Conservation (phyloP, 2,797 vertebrate genomes). For the Rhinoraja longicauda region DNA sequence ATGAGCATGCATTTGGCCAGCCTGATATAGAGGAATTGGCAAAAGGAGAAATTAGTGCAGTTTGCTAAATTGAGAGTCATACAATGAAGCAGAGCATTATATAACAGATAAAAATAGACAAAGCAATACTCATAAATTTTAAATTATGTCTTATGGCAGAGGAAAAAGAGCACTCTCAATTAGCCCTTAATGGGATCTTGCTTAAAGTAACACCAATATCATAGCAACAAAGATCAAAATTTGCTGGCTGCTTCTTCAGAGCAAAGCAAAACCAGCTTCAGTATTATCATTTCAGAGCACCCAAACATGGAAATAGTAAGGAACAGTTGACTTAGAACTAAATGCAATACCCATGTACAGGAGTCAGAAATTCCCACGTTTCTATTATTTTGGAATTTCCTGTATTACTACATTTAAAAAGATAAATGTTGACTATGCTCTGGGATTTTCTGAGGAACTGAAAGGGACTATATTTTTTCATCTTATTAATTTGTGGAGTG, state of each 20-base stretch:
- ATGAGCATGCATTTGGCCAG: too few relatives aligned
- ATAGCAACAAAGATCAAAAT: neutral
- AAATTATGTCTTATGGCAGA: neutral
- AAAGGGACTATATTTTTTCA: neutral
- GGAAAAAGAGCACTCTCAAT: neutral
- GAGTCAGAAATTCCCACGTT: neutral
- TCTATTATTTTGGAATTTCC: neutral
- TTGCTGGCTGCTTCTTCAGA: neutral
- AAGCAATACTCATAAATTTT: neutral
- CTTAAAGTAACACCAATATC: neutral
- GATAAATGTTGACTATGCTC: neutral
- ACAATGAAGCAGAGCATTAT: neutral
- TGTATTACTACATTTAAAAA: neutral
- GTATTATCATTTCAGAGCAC: neutral
- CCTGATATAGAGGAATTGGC: too few relatives aligned
- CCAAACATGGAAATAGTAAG: neutral
- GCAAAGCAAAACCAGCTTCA: neutral
- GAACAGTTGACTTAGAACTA: neutral
- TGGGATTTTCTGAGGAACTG: neutral
- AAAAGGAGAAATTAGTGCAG: too few relatives aligned
- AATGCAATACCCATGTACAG: neutral
- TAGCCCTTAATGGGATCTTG: neutral
- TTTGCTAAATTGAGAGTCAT: too few relatives aligned
- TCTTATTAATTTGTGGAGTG: too few relatives aligned
- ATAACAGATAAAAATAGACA: neutral